Base-by-base conservation (phyloP, 2,888 invertebrate species). In the Periphyllus acericola region DNA sequence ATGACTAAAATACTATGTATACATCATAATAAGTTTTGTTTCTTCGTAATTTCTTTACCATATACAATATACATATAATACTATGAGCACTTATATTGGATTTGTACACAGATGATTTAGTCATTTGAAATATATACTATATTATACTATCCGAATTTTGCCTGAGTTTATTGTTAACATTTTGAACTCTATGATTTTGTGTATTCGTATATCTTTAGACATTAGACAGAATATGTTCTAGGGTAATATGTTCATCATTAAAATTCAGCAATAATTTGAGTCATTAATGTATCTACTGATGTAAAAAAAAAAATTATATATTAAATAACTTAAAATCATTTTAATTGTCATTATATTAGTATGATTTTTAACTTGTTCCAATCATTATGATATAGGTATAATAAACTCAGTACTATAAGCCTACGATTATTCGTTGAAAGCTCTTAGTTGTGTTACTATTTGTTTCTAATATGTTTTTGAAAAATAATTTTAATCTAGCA, bases 261-360 rank as follows among this genome's bases (percentile, higher is more conserved):
- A 19, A 83, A 75, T 68, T n/a, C n/a, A 32, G 75, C 75, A 76
- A 84, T 75, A 75, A 83, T 75, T 74, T 40, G 40, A 75, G 40
- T 84, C 60, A 36, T 40, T 46, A 29, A 83, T 75, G 14, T 46
- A 14, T 75, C 40, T 2, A 36, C 14, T 52, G 40, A 6, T 60
- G 74, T 60, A 60, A 19, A 66, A 75, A 60, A 52, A 46, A 66
- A n/a, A 17, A n/a, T 34, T 25, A 52, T 46, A 71, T 34, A 82
- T n/a, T 25, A 25, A 29, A 71, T 71, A 29, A 29, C 29, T 25
- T 55, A 71, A 71, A 5, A 66, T 46, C 1, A 40, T 46, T 46
- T 46, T 29, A 46, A 46, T 81, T 81, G 46, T 68, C 40, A 55
- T 83, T 74, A 52, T 72, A 55, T 19, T 52, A 55, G 3, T n/a